Percentiles rank a stretch among this genome's conserved stretches.
phyloP scores from a whole-genome alignment of 2,797 vertebrate genomes.

The Cyclura pinguis region DNA sequence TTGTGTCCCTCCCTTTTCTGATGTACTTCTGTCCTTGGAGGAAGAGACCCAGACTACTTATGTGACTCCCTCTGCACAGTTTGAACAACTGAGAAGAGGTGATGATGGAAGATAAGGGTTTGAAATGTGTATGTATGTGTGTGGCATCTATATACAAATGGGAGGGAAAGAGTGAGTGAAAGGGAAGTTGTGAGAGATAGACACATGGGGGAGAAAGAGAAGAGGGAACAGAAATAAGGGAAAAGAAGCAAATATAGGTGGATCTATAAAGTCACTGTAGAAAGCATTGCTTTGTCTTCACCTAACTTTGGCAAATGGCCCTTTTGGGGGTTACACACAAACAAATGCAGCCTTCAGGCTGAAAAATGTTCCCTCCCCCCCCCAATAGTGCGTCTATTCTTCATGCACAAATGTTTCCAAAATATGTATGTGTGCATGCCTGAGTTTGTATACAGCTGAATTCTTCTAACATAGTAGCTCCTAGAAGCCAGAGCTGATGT shows the following conservation, averaged over 20 bases:
- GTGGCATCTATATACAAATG: neutral
- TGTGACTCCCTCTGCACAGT: neutral
- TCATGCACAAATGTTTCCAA: neutral
- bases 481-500: neutral
- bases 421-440: neutral
- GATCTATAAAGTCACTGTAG: neutral
- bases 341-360: neutral
- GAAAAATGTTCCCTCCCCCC: neutral
- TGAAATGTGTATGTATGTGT: neutral
- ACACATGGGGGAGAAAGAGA: neutral
- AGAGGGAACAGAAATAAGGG: neutral
- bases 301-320: neutral
- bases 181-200: neutral
- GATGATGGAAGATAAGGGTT: neutral
- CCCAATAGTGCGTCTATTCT: neutral
- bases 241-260: neutral
- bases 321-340: neutral
- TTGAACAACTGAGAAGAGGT: too few species aligned
- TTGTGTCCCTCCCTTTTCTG: neutral
- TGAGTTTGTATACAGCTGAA: neutral
- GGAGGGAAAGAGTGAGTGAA: neutral
- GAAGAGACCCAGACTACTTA: neutral
- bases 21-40: neutral
- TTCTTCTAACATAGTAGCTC: neutral
- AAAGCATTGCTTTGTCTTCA: neutral